Conservation (phyloP, 2,113 vertebrate species). For the Geococcyx californianus region DNA sequence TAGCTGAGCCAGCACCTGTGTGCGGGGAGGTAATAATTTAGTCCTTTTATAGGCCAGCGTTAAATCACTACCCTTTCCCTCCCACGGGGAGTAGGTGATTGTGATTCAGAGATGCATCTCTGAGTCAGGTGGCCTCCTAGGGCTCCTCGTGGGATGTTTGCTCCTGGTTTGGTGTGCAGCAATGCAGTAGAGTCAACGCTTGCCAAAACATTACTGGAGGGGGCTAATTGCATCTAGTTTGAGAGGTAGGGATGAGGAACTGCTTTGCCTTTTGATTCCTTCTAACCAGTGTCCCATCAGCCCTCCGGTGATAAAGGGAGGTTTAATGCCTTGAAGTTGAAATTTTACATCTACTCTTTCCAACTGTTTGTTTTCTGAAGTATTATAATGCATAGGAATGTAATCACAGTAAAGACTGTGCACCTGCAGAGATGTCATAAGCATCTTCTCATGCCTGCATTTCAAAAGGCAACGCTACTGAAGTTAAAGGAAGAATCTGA, state of each 20-base stretch:
- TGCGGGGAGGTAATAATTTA: not conserved
- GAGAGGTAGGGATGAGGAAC: not conserved
- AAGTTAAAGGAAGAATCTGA: not conserved
- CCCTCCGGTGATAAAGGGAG: not conserved
- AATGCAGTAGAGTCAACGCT: not conserved
- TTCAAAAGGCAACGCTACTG: not conserved
- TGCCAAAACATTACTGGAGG: not conserved
- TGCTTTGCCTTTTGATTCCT: not conserved
- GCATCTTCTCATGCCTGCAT: not conserved
- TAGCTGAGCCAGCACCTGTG: slow-evolving; percentile 11
- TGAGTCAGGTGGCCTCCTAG: slow-evolving; percentile 43
- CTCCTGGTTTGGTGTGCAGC: not conserved
- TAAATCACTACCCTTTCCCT: not conserved
- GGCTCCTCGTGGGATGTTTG: not conserved
- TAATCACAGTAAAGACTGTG: not conserved
- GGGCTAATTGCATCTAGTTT: not conserved
- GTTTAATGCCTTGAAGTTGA: not conserved
- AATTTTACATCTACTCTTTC: not conserved
- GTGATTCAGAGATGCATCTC: slow-evolving; percentile 42
- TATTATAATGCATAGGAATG: not conserved
- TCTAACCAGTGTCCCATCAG: not conserved
- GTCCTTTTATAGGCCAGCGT: not conserved
- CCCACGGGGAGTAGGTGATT: slow-evolving; percentile 35
- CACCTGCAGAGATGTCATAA: not conserved
- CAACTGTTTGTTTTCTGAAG: not conserved